Evolutionary conservation across 2,113 vertebrate genomes (phyloP), one percentile per base, ranked within the genome.

Genomic region (Chaetodon auriga): DNA sequence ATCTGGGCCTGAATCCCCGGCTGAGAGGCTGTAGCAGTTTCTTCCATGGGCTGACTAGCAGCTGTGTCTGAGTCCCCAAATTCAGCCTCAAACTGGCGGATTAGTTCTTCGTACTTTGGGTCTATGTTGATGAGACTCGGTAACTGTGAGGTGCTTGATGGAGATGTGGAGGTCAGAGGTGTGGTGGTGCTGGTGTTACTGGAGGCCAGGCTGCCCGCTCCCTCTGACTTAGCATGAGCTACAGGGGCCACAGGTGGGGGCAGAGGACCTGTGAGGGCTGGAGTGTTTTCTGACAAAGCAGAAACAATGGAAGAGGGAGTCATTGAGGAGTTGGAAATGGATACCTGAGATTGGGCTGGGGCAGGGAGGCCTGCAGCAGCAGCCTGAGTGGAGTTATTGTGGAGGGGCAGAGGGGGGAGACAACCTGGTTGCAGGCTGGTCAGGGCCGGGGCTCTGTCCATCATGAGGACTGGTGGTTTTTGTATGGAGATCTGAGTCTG

Each of bases 1-100:
- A 53, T 78, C 75, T 90, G 84, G 51, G 87, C 86, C 58, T 80
- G 86, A 46, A 71, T 90, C 25, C 43, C 87, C 43, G 23, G 55
- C 64, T 84, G 85, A 85, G 83, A 79, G 71, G 70, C 55, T 62
- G 77, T 58, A 54, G 82, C 51, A 45, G 43, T 92, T 75, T 72
- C 83, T 23, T 89, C 82, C 62, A 62, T 64, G 6, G 88, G 60
- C 75, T 93, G 87, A 83, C 46, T 80, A 48, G 91, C 81, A 0
- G 95, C 90, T 62, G 48, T 9, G 71, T 54, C 94, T 88, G 92
- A 81, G 90, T 98, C 97, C 78, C 97, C 98, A 68, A 99, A 99
- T 92, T 99, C 98, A 0, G 97, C 97, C 94, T 99, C 98, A 72
- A 99, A 98, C 90, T 98, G 97, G 75, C 96, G 96, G 91, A 99